Evolutionary conservation across 1,140 invertebrate genomes (phyloP).

Genomic region (Solen grandis): DNA sequence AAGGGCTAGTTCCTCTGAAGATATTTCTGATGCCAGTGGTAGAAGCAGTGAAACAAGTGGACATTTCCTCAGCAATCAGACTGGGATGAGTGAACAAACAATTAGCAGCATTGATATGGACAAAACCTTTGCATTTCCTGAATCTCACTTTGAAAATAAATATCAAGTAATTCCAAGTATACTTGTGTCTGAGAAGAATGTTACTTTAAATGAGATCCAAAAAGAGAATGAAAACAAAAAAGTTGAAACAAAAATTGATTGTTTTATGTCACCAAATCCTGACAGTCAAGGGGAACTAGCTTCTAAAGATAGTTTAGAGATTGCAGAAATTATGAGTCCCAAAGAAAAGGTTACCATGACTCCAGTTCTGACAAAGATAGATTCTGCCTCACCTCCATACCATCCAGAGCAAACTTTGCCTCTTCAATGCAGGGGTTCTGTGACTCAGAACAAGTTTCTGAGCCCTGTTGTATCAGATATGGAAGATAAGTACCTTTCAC

Average conservation of each 20-base stretch:
- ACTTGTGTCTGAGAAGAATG: conserved; percentile 36
- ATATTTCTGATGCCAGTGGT: background rate
- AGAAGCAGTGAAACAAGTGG: background rate
- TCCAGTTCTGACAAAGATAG: conserved; percentile 9
- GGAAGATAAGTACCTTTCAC: conserved; percentile 53
- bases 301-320: conserved; percentile 70
- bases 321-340: conserved; percentile 69
- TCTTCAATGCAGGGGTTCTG: background rate
- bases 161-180: conserved; percentile 26
- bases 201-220: too few relatives aligned
- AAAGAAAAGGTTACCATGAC: background rate
- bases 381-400: background rate
- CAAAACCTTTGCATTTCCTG: too few relatives aligned
- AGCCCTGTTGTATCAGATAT: conserved; percentile 8
- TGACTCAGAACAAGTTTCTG: conserved; percentile 17
- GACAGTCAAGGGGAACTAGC: conserved; percentile 24
- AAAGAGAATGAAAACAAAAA: background rate
- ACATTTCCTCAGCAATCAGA: too few relatives aligned
- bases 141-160: too few relatives aligned
- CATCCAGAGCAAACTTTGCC: background rate
- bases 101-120: too few relatives aligned
- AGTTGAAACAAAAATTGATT: background rate
- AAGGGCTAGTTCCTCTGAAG: conserved; percentile 5
- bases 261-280: conserved; percentile 7
- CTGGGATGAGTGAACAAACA: too few relatives aligned